phyloP scores from a whole-genome alignment of 2,113 vertebrate species.

The Halcyon malimbica region DNA sequence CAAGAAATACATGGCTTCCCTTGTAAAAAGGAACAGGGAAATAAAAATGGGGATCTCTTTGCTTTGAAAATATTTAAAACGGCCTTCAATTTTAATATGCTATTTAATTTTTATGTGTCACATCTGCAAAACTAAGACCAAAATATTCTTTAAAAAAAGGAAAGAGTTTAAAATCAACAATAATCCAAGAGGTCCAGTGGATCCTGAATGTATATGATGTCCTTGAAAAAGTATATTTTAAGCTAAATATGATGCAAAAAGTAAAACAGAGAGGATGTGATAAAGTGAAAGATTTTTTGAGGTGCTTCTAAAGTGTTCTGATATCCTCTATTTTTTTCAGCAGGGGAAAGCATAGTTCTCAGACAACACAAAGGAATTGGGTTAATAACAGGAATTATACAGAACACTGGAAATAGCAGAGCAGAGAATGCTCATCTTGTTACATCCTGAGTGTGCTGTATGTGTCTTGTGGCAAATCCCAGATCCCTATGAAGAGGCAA shows the following conservation, averaged over 20 bases:
- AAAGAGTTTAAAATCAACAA: neutral
- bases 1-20: neutral
- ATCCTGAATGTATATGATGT: neutral
- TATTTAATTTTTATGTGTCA: neutral
- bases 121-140: neutral
- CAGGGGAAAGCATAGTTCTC: neutral
- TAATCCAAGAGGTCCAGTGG: neutral
- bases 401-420: neutral
- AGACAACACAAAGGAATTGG: neutral
- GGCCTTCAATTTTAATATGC: neutral
- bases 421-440: neutral
- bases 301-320: neutral
- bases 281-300: neutral
- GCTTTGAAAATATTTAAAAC: neutral
- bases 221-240: neutral
- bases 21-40: neutral
- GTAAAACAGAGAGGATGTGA: neutral
- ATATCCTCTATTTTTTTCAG: constrained; percentile 4
- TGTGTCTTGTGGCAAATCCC: neutral
- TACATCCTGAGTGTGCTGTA: neutral
- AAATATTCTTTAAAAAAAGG: neutral
- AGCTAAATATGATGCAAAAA: neutral
- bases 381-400: constrained; percentile 18
- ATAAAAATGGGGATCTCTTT: neutral
- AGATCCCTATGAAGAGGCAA: neutral